These are phyloP conservation scores for Dicrostonyx torquatus DNA, from an alignment of 2,797 vertebrate species.

Conservation along the genomic window DNA sequence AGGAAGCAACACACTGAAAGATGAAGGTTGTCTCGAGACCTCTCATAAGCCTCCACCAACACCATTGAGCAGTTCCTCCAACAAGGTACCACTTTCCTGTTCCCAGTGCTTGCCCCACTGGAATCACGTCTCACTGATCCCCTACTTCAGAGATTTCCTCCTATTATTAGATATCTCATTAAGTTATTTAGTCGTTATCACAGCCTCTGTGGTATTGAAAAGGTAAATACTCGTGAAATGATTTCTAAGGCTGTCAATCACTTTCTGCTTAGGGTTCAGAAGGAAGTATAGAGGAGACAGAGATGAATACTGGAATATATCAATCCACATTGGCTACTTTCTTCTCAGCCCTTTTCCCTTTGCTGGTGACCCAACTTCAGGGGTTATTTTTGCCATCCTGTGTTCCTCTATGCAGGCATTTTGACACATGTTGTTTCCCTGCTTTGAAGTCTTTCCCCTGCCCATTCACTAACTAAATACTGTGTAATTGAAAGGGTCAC, in stretches of 20 bases:
- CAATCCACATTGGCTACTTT: background rate
- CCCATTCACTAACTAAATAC: background rate
- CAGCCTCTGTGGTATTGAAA: background rate
- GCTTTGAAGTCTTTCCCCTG: background rate
- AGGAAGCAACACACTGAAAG: rapidly evolving
- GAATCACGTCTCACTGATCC: background rate
- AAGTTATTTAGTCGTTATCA: background rate
- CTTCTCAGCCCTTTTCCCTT: background rate
- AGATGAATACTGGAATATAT: background rate
- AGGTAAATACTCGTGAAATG: background rate
- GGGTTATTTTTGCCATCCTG: background rate
- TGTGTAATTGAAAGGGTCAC: background rate
- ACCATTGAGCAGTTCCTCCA: background rate
- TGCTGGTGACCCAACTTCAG: background rate
- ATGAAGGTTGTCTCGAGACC: background rate
- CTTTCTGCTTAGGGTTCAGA: background rate
- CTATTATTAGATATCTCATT: background rate
- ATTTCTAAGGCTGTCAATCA: background rate
- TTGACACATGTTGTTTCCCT: background rate
- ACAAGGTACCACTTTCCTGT: background rate
- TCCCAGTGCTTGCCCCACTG: rapidly evolving
- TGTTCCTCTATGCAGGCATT: background rate
- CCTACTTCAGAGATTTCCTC: too few relatives aligned
- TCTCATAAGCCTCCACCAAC: background rate
- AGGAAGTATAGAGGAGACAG: background rate